phyloP scores from a whole-genome alignment of 2,888 invertebrate genomes.

The Lasiommata megera region DNA sequence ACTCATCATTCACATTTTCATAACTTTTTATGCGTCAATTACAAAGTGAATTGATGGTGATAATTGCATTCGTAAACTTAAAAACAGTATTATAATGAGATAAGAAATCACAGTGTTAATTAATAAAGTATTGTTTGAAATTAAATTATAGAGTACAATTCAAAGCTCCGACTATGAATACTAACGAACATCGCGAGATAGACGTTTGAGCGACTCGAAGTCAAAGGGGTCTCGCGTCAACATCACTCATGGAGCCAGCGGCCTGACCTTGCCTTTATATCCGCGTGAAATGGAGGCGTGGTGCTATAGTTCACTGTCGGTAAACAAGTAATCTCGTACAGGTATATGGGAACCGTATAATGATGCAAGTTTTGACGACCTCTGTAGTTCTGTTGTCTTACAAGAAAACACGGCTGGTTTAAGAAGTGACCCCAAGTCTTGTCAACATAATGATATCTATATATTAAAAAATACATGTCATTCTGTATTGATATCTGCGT shows the following conservation, averaged over 20 bases:
- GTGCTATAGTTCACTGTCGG: conserved; percentile 37
- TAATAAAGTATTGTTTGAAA: too few species aligned
- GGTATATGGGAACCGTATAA: conserved; percentile 23
- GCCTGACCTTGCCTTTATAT: conserved; percentile 60
- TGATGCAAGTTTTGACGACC: not conserved
- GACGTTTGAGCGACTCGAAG: conserved; percentile 67
- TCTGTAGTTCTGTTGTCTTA: not conserved
- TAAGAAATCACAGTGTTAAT: too few species aligned
- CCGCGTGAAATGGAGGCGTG: conserved; percentile 43
- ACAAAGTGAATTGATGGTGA: too few species aligned
- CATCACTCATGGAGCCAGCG: conserved; percentile 65
- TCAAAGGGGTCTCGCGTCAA: conserved; percentile 73
- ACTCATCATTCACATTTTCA: too few species aligned
- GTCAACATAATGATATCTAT: not conserved
- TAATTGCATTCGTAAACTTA: too few species aligned
- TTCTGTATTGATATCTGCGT: too few species aligned
- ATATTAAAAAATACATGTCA: too few species aligned
- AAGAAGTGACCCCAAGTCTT: not conserved
- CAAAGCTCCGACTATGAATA: conserved; percentile 50
- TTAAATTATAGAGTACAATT: not conserved
- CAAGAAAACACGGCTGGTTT: not conserved
- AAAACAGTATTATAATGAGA: too few species aligned
- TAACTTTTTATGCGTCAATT: too few species aligned
- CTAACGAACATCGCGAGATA: conserved; percentile 47
- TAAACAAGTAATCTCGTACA: conserved; percentile 32